Conservation (phyloP, 1,140 invertebrate genomes). For the Nixonia krombeini region DNA sequence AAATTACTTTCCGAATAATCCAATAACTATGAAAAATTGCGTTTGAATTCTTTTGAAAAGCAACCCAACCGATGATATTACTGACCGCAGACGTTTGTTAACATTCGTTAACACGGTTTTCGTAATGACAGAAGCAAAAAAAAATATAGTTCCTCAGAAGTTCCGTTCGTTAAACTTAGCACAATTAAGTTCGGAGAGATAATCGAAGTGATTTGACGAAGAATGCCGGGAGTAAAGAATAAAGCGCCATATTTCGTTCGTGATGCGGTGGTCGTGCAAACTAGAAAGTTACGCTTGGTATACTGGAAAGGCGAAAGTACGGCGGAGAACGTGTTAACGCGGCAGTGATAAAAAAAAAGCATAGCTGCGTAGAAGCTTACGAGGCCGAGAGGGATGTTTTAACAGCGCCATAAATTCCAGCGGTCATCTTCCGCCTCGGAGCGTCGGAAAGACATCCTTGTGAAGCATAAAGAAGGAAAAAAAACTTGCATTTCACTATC, state of each 20-base stretch:
- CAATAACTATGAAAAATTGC: no score
- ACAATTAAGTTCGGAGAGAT: no score
- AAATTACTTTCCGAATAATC: no score
- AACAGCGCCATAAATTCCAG: constrained; percentile 64
- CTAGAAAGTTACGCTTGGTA: constrained; percentile 6
- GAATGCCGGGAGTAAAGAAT: constrained; percentile 6
- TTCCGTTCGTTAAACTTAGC: no score
- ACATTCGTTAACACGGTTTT: no score
- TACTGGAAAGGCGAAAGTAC: constrained; percentile 2
- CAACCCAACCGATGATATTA: no score
- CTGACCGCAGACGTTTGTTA: no score
- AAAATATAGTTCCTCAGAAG: no score
- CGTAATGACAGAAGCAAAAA: no score
- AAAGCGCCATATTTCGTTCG: constrained; percentile 13
- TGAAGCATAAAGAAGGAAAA: constrained; percentile 53
- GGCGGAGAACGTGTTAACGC: constrained; percentile 55
- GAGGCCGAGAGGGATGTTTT: constrained; percentile 58
- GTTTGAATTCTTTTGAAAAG: no score
- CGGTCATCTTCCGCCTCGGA: constrained; percentile 63
- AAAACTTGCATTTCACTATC: constrained; percentile 48
- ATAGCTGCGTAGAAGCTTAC: constrained; percentile 50
- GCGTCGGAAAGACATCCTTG: constrained; percentile 56
- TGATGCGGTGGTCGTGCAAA: constrained; percentile 12
- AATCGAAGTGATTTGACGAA: neutral
- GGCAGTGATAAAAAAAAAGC: constrained; percentile 60